Evolutionary conservation across 2,113 vertebrate species (phyloP), one percentile per base, ranked within the genome.

Genomic region (Ammodytes marinus): DNA sequence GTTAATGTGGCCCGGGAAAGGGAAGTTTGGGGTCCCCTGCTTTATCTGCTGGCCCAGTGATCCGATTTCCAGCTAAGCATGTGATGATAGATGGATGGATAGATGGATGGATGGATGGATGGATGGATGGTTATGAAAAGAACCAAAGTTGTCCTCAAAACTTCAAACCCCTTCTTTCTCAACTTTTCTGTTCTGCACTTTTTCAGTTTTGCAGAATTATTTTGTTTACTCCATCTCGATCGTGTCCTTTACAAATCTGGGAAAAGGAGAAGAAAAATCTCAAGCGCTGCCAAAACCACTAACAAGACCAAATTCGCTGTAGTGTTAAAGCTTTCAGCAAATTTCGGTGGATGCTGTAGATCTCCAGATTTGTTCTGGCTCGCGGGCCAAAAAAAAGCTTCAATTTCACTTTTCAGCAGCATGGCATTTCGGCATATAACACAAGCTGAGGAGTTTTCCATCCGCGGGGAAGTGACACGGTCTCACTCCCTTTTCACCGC

Each of bases 361-460:
- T 88, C 67, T 83, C 66, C 58, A 69, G 47, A 74, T 82, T 69
- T 75, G 65, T 59, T 77, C 60, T 67, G 79, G 74, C 74, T 75
- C 8, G 8, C 27, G 19, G 66, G 76, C 67, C 70, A 74, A 77
- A 50, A 76, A 74, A 77, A 50, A 76, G 61, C 69, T 69, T 71
- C 40, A 27, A 8, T 82, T 80, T 83, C 50, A 64, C 66, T 82
- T 75, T 27, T 27, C 27, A 27, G 27, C 40, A 54, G 76, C 50
- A 35, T 70, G 57, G 83, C 72, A 52, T 77, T 84, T 68, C 45
- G 27, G 27, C 37, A 35, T 45, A 46, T 27, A 68, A 27, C 27
- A 27, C 27, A 27, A 77, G 53, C 40, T 1, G 47, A 66, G 35
- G 68, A 73, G 67, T 6, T 66, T 27, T 72, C 19, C 77, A 42